These are phyloP conservation scores for Pseudopodoces humilis DNA, from an alignment of 2,113 vertebrate genomes.

Conservation along the genomic window DNA sequence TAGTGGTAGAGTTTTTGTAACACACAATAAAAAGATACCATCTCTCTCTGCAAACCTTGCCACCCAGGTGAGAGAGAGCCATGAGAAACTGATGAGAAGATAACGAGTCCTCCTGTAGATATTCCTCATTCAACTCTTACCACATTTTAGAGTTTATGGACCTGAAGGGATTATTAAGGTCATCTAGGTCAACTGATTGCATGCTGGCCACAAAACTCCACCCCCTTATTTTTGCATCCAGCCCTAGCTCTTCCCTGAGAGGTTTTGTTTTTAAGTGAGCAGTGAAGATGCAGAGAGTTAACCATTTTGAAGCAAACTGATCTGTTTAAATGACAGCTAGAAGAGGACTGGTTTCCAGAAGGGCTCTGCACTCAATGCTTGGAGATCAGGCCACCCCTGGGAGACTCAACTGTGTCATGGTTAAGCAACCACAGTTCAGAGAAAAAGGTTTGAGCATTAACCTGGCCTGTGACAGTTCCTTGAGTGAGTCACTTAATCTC, in stretches of 20 bases:
- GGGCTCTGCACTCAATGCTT: accelerated
- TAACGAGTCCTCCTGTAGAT: constrained; percentile 7
- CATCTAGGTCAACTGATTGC: background rate
- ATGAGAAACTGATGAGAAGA: constrained; percentile 53
- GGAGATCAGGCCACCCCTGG: background rate
- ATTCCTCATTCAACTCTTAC: background rate
- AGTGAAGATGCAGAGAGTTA: background rate
- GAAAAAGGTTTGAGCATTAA: background rate
- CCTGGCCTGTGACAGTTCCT: background rate
- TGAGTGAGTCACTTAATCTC: constrained; percentile 3
- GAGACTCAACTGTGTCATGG: background rate
- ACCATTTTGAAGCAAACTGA: background rate
- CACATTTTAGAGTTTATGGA: background rate
- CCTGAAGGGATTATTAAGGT: background rate
- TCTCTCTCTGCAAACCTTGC: constrained; percentile 27
- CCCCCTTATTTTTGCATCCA: background rate
- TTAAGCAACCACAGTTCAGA: background rate
- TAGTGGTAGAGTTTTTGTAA: constrained; percentile 16
- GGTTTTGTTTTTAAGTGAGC: background rate
- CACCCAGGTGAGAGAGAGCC: constrained; percentile 46
- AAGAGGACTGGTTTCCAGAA: background rate
- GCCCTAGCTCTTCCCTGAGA: background rate
- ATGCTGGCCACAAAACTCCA: background rate
- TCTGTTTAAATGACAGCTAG: background rate
- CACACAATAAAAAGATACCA: constrained; percentile 34